Conservation (phyloP, 2,888 invertebrate species). For the Sipha maydis region DNA sequence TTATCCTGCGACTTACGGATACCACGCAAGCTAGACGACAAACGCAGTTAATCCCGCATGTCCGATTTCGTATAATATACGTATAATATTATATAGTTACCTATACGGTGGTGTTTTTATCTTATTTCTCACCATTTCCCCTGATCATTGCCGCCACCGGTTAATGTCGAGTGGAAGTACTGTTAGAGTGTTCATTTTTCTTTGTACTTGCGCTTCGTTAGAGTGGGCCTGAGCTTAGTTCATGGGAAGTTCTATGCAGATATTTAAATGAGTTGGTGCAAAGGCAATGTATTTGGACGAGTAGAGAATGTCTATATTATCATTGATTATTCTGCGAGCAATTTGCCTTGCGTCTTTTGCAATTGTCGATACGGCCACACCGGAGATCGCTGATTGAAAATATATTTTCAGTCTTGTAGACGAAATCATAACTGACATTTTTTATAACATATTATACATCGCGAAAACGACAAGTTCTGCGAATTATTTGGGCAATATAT, state of each 20-base stretch:
- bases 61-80: background rate
- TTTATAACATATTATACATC: too few species aligned
- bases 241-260: background rate
- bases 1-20: background rate
- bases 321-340: background rate
- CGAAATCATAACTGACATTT: too few species aligned
- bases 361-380: background rate
- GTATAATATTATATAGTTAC: background rate
- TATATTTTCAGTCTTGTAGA: background rate
- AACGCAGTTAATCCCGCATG: background rate
- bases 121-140: background rate
- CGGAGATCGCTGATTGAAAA: background rate
- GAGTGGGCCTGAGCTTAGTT: background rate
- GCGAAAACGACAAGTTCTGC: too few species aligned
- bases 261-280: background rate
- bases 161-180: background rate
- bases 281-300: background rate
- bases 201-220: background rate
- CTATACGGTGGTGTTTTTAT: background rate
- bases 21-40: background rate
- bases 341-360: background rate
- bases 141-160: background rate
- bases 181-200: background rate
- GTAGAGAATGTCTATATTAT: conserved; percentile 2
- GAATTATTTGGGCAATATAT: too few species aligned